Conservation (phyloP, 2,113 vertebrate genomes). For the Cromileptes altivelis region DNA sequence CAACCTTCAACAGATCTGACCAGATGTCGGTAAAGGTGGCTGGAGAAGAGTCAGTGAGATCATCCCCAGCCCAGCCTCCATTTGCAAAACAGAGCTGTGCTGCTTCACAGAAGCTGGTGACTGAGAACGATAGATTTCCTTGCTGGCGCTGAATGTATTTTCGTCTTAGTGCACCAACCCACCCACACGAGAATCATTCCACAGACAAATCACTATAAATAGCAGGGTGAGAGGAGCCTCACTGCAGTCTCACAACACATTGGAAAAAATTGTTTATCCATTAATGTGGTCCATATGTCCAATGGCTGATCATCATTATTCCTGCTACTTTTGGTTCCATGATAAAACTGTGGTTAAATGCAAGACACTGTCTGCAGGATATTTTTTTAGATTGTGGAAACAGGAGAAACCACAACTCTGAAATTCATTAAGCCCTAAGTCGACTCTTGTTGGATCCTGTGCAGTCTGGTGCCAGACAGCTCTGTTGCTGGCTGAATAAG, state of each 20-base stretch:
- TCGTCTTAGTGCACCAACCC: neutral
- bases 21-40: constrained; percentile 25
- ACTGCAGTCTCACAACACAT: neutral
- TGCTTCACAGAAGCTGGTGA: constrained; percentile 2
- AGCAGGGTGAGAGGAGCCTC: neutral
- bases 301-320: neutral
- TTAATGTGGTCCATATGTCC: constrained; percentile 6
- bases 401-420: constrained; percentile 21
- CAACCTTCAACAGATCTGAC: constrained; percentile 29
- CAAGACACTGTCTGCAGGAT: constrained; percentile 5
- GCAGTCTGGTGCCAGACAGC: constrained; percentile 39
- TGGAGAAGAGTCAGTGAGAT: neutral
- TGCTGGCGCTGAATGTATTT: neutral
- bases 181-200: constrained; percentile 3
- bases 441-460: constrained; percentile 12
- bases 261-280: neutral
- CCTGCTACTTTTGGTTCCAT: neutral
- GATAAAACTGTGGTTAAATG: neutral
- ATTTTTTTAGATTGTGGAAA: neutral
- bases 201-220: constrained; percentile 13
- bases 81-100: neutral
- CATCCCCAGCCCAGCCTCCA: neutral
- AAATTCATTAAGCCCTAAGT: constrained; percentile 24
- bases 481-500: constrained; percentile 53
- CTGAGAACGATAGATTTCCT: neutral